Conservation (phyloP, 2,113 vertebrate genomes). For the Sebastes fasciatus region DNA sequence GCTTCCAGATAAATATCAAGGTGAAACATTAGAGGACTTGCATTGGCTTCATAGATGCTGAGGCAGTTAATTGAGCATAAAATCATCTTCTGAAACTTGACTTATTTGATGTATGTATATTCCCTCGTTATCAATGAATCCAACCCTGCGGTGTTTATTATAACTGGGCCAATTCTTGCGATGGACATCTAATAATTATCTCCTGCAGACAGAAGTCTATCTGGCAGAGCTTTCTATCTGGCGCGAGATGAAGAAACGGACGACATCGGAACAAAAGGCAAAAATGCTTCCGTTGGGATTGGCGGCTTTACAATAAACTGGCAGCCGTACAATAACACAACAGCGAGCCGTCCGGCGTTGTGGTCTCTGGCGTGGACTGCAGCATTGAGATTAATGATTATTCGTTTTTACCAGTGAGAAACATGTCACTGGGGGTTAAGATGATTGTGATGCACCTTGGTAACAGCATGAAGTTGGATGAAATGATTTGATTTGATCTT, state of each 20-base stretch:
- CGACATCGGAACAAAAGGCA: neutral
- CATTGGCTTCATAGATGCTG: too few relatives aligned
- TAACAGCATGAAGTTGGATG: neutral
- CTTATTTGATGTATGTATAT: neutral
- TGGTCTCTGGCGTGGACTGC: neutral
- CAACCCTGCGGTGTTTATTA: neutral
- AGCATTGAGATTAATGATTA: conserved; percentile 5
- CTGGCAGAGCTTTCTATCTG: conserved; percentile 10
- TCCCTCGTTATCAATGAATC: neutral
- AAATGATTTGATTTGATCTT: neutral
- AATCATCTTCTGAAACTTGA: too few relatives aligned
- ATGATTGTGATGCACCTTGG: neutral
- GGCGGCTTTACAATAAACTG: conserved; percentile 16
- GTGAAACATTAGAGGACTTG: too few relatives aligned
- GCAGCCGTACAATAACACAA: neutral
- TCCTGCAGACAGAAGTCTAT: conserved; percentile 20
- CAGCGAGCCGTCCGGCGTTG: neutral
- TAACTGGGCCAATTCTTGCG: neutral
- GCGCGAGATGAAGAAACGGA: conserved; percentile 1
- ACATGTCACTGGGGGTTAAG: neutral
- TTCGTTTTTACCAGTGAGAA: neutral
- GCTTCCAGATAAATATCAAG: too few relatives aligned
- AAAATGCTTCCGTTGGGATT: neutral
- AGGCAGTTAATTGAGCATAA: too few relatives aligned
- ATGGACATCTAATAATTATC: conserved; percentile 20